Conservation (phyloP, 2,113 vertebrate genomes). For the Phrynocephalus versicolor region DNA sequence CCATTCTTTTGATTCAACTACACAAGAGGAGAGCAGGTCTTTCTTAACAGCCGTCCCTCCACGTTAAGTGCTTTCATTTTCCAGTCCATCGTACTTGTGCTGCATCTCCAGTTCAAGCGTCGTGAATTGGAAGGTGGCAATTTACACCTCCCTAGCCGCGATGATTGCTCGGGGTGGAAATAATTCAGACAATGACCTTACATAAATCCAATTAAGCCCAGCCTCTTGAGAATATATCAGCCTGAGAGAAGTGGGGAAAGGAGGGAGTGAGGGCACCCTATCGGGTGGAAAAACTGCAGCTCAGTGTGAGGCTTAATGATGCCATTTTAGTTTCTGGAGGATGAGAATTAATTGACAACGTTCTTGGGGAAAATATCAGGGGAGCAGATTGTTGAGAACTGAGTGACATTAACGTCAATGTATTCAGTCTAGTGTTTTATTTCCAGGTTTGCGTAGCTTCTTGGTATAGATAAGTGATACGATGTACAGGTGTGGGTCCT, state of each 20-base stretch:
- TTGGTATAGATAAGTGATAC: too few relatives aligned
- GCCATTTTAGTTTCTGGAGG: conserved; percentile 20
- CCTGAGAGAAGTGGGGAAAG: conserved; percentile 6
- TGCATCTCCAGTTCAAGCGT: conserved; percentile 49
- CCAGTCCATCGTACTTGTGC: not conserved
- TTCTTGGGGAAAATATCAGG: not conserved
- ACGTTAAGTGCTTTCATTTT: conserved; percentile 41
- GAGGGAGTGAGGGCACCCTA: not conserved
- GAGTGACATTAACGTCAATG: not conserved
- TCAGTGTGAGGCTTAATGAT: conserved; percentile 14
- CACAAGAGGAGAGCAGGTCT: not conserved
- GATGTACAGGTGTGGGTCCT: too few relatives aligned
- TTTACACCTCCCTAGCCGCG: conserved; percentile 56
- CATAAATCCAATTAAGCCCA: conserved; percentile 66
- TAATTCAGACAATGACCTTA: conserved; percentile 67
- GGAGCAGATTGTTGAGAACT: not conserved
- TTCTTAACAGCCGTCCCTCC: conserved; percentile 40
- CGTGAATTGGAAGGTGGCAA: conserved; percentile 54
- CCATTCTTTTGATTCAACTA: not conserved
- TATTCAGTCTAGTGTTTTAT: too few relatives aligned
- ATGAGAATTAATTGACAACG: not conserved
- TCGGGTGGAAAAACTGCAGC: conserved; percentile 23
- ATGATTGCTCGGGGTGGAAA: conserved; percentile 64
- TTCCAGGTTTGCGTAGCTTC: too few relatives aligned
- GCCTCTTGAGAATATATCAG: conserved; percentile 37